These are phyloP conservation scores for Chloebia gouldiae DNA, from an alignment of 2,113 vertebrate species.

Conservation along the genomic window DNA sequence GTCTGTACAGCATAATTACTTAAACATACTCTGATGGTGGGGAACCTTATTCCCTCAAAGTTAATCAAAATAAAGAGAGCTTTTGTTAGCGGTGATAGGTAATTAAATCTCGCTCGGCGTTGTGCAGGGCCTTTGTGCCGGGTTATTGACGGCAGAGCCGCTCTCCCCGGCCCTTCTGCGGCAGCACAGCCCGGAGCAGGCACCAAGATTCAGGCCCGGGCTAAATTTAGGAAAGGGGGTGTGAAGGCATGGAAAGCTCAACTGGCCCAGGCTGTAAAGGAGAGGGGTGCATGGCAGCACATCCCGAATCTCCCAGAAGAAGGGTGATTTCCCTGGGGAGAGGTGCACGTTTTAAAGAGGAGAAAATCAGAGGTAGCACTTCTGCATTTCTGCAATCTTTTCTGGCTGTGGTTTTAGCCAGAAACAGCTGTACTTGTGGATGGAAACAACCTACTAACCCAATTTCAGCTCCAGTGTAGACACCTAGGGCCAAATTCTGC, in stretches of 20 bases:
- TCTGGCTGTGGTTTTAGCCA: background rate
- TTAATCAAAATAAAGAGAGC: conserved; percentile 69
- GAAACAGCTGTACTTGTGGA: background rate
- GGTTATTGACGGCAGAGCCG: background rate
- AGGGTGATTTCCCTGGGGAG: background rate
- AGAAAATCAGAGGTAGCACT: rapidly evolving
- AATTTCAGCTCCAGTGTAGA: background rate
- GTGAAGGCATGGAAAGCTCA: background rate
- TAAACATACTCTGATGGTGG: conserved; percentile 41
- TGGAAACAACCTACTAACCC: background rate
- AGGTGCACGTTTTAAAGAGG: rapidly evolving
- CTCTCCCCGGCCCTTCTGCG: background rate
- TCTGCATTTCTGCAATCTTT: background rate
- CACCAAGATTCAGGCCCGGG: background rate
- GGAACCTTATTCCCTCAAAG: conserved; percentile 38
- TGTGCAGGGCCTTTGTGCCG: background rate
- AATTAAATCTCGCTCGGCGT: conserved; percentile 52
- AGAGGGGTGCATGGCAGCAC: rapidly evolving
- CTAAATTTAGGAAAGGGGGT: background rate
- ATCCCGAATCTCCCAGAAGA: background rate
- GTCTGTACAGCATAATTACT: conserved; percentile 41
- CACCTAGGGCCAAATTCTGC: background rate
- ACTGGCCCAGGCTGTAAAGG: background rate
- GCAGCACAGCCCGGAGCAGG: rapidly evolving
- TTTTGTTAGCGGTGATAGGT: conserved; percentile 53